phyloP scores from a whole-genome alignment of 2,113 vertebrate genomes.

The Pelobates fuscus region DNA sequence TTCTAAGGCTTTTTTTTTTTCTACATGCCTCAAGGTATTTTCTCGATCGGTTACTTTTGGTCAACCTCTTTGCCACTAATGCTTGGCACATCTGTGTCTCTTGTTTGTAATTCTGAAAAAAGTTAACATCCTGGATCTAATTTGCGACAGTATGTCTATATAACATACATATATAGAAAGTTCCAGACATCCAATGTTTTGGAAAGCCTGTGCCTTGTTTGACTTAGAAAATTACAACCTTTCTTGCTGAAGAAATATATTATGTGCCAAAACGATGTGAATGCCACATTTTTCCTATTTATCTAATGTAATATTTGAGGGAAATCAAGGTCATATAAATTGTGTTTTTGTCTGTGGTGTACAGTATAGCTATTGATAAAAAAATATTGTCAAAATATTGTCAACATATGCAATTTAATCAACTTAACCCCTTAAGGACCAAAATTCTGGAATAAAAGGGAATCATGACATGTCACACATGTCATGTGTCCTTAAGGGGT shows the following conservation, averaged over 20 bases:
- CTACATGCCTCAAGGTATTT: too few relatives aligned
- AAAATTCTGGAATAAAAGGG: too few relatives aligned
- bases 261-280: constrained; percentile 41
- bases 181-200: constrained; percentile 45
- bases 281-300: constrained; percentile 3
- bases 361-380: constrained; percentile 9
- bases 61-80: too few relatives aligned
- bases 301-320: constrained; percentile 44
- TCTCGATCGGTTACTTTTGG: too few relatives aligned
- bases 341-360: background rate
- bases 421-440: too few relatives aligned
- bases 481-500: too few relatives aligned
- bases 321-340: constrained; percentile 32
- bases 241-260: constrained; percentile 49
- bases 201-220: constrained; percentile 24
- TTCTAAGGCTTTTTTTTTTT: too few relatives aligned
- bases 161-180: background rate
- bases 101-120: too few relatives aligned
- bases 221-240: constrained; percentile 30
- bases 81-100: too few relatives aligned
- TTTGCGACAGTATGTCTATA: constrained; percentile 12
- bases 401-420: constrained; percentile 14
- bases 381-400: constrained; percentile 14
- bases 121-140: background rate
- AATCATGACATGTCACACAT: too few relatives aligned